Base-by-base conservation (phyloP, 1,140 invertebrate genomes). In the Drosophila lini region DNA sequence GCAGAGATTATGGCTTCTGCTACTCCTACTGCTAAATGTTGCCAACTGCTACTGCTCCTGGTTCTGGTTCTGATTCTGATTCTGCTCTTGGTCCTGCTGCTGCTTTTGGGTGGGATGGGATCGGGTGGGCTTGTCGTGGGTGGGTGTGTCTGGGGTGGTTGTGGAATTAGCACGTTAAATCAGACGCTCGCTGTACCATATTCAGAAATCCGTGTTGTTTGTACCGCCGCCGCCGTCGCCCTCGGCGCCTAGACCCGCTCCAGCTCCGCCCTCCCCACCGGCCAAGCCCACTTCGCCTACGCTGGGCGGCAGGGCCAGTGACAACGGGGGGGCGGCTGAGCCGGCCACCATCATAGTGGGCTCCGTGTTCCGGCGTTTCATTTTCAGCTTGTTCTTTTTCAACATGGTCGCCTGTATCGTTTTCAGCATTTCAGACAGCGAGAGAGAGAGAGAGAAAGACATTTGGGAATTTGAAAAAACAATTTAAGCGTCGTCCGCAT, bases 341-440 rank as follows among this genome's bases (percentile, higher is more conserved):
- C 88, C 90, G 16, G 83, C 96, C 44, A 96, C 95, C 57, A 96
- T 95, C 93, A 98, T 98, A 65, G 95, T 96, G 67, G 98, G 96
- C 94, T 97, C 97, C 68, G 97, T 98, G 93, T 98, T 98, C 91
- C 97, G 95, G 68, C 97, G 94, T 94, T 97, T 98, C 94, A 98
- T 98, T 95, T 98, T 98, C 91, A 96, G 96, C 94, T 98, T 98
- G 94, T 95, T 96, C 94, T 97, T 96, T 95, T 97, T 97, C 94
- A 97, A 94, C 96, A 97, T 97, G 92, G 96, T 97, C 81, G 96
- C 96, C 96, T 97, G 94, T 58, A 32, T 73, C 45, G 25, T 28
- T 74, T 48, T 42, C n/a, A 34, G 28, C 8, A 5, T 62, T 78
- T 38, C 42, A 38, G 19, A 59, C n/a, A 10, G 28, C 22, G 13